Evolutionary conservation across 2,797 vertebrate species (phyloP).

Genomic region (Danio aesculapii): DNA sequence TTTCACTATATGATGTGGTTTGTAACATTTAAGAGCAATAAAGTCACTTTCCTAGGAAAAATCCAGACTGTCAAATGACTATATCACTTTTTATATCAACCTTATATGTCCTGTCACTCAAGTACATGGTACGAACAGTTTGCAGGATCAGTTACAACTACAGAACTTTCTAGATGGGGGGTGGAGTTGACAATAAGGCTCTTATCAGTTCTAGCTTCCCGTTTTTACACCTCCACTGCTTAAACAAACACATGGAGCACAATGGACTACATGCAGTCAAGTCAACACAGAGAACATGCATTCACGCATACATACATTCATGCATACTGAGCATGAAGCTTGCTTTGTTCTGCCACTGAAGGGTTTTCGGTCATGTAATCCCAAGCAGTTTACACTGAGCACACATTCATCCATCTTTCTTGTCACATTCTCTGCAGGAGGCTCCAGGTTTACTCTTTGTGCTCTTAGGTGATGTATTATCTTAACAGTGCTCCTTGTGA

Average conservation of each 20-base stretch:
- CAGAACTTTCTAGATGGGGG: conserved; percentile 31
- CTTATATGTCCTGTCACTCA: not conserved
- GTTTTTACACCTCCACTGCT: conserved; percentile 39
- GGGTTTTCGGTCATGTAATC: conserved; percentile 63
- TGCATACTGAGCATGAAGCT: conserved; percentile 19
- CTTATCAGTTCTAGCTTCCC: conserved; percentile 54
- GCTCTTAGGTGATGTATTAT: conserved; percentile 45
- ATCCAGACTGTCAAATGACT: too few species aligned
- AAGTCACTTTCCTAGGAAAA: too few species aligned
- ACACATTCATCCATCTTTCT: conserved; percentile 74
- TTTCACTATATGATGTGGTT: too few species aligned
- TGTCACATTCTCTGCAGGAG: conserved; percentile 71
- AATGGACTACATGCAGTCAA: conserved; percentile 49
- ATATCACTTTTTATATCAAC: too few species aligned
- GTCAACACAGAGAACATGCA: conserved; percentile 41
- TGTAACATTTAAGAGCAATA: too few species aligned
- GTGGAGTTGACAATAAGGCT: conserved; percentile 47
- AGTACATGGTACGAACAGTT: not conserved
- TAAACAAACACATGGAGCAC: conserved; percentile 47
- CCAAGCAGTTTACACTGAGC: conserved; percentile 67
- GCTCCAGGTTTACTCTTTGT: conserved; percentile 67
- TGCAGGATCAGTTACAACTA: conserved; percentile 27
- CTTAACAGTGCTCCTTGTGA: conserved; percentile 59
- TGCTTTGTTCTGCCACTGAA: conserved; percentile 39
- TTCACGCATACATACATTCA: conserved; percentile 30